phyloP scores from a whole-genome alignment of 2,888 invertebrate species.

The Scrobipalpa costella region DNA sequence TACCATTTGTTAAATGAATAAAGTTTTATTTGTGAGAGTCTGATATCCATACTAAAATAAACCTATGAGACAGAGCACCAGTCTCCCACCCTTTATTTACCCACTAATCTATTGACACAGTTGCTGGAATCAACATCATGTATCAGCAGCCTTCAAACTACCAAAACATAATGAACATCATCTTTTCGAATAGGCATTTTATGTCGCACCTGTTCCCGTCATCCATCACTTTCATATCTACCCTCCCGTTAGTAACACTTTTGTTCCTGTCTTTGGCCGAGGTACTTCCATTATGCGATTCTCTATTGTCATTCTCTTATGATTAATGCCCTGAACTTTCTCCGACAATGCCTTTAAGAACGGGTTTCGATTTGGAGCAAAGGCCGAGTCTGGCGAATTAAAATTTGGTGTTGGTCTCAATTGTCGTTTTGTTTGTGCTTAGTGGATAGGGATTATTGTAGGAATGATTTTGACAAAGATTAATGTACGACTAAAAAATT shows the following conservation, averaged over 20 bases:
- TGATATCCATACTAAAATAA: no score
- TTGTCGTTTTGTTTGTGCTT: slow-evolving; percentile 4
- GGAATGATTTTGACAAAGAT: no score
- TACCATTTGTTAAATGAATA: no score
- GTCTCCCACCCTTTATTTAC: no score
- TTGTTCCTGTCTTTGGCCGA: slow-evolving; percentile 41
- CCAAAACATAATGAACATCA: no score
- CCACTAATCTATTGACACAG: no score
- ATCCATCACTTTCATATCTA: slow-evolving; percentile 41
- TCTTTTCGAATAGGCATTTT: not conserved
- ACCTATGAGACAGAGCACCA: no score
- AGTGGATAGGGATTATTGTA: not conserved
- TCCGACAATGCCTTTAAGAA: slow-evolving; percentile 28
- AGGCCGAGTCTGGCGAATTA: slow-evolving; percentile 16
- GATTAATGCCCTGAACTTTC: slow-evolving; percentile 31
- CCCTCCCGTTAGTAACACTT: slow-evolving; percentile 39
- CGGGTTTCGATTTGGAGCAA: slow-evolving; percentile 25
- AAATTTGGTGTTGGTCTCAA: slow-evolving; percentile 11
- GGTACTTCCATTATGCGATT: slow-evolving; percentile 39
- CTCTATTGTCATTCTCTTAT: slow-evolving; percentile 31
- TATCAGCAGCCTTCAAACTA: no score
- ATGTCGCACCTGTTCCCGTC: slow-evolving; percentile 26
- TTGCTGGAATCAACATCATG: no score
- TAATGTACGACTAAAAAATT: no score
- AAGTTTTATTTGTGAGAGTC: no score